Conservation (phyloP, 2,797 vertebrate species). For the Channallabes apus region DNA sequence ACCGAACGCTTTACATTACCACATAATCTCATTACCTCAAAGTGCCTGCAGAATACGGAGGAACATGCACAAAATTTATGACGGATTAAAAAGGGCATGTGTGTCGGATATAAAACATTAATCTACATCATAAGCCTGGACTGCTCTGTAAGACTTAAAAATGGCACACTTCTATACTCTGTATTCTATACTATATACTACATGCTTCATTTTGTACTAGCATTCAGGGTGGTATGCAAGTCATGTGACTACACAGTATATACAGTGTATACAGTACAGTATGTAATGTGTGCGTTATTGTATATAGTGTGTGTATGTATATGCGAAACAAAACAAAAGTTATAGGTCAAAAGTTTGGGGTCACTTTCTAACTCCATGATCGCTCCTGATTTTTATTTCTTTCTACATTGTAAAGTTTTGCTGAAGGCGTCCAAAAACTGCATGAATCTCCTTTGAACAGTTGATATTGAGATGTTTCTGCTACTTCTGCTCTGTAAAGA, state of each 20-base stretch:
- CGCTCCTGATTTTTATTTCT: too few relatives aligned
- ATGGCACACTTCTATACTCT: neutral
- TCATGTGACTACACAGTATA: neutral
- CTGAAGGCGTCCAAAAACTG: too few relatives aligned
- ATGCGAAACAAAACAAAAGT: too few relatives aligned
- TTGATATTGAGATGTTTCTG: too few relatives aligned
- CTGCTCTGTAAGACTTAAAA: neutral
- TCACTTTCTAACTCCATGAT: too few relatives aligned
- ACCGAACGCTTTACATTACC: neutral
- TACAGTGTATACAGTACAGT: too few relatives aligned
- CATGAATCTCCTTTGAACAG: too few relatives aligned
- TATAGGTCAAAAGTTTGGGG: too few relatives aligned
- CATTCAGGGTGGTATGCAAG: neutral
- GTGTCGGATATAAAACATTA: slow-evolving; percentile 52
- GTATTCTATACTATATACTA: neutral
- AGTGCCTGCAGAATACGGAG: neutral
- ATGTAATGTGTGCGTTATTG: too few relatives aligned
- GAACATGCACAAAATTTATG: neutral
- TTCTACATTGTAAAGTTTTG: too few relatives aligned
- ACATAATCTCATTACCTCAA: neutral
- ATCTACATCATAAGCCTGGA: slow-evolving; percentile 23
- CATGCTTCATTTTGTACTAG: neutral
- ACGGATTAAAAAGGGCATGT: slow-evolving; percentile 32
- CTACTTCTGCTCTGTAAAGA: too few relatives aligned
- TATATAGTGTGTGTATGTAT: too few relatives aligned